Conservation (phyloP, 2,113 vertebrate genomes). For the Strix uralensis region DNA sequence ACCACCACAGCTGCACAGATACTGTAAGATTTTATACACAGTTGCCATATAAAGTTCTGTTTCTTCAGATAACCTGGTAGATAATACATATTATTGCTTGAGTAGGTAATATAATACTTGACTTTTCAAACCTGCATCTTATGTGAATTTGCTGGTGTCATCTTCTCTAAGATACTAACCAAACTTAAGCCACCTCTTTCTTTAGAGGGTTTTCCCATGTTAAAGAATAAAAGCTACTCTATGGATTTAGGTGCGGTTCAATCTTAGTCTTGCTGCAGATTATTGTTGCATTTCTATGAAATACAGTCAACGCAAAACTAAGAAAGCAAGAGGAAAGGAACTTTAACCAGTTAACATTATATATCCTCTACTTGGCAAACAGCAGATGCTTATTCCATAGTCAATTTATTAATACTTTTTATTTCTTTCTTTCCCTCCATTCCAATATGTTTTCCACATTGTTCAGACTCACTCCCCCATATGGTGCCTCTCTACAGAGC, state of each 20-base stretch:
- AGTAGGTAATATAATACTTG: background rate
- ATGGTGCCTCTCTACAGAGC: background rate
- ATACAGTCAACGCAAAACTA: background rate
- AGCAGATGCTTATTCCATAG: background rate
- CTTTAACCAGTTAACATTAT: background rate
- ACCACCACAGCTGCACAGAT: background rate
- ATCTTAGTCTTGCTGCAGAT: background rate
- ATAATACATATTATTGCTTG: background rate
- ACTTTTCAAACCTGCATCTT: background rate
- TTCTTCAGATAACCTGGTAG: background rate
- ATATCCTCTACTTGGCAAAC: background rate
- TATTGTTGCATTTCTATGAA: background rate
- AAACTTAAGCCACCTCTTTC: background rate
- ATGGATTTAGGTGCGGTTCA: background rate
- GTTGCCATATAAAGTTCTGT: background rate
- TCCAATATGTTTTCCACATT: background rate
- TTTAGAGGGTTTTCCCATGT: background rate
- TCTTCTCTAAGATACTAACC: background rate
- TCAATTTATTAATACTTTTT: background rate
- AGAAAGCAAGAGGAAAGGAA: background rate
- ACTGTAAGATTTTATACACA: background rate
- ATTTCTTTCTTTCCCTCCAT: background rate
- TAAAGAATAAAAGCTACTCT: background rate
- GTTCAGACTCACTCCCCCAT: background rate
- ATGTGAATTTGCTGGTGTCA: background rate